Evolutionary conservation across 2,888 invertebrate species (phyloP).

Genomic region (Cheilosia variabilis): DNA sequence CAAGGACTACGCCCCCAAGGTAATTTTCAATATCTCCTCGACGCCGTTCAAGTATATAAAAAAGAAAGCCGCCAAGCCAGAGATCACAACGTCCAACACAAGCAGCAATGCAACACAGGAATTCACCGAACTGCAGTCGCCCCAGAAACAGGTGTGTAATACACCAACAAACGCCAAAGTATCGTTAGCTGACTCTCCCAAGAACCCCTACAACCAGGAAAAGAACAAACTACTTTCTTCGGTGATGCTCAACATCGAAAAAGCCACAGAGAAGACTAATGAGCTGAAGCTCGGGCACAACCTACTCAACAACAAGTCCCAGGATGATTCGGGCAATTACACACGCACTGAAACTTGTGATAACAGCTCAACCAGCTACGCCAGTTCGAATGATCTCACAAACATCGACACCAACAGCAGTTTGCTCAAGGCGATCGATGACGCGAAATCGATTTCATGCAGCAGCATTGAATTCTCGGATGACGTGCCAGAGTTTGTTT

Average conservation of each 20-base stretch:
- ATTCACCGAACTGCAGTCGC: conserved; percentile 57
- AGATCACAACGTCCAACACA: conserved; percentile 50
- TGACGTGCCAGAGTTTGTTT: conserved; percentile 84
- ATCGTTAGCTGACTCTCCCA: conserved; percentile 74
- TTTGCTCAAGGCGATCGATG: conserved; percentile 75
- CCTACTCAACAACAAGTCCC: conserved; percentile 41
- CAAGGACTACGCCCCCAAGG: conserved; percentile 78
- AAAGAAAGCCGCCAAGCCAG: conserved; percentile 67
- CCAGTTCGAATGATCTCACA: conserved; percentile 80
- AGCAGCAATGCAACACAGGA: conserved; percentile 51
- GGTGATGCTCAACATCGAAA: conserved; percentile 79
- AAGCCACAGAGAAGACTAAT: conserved; percentile 79
- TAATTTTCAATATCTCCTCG: conserved; percentile 78
- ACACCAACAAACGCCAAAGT: conserved; percentile 47
- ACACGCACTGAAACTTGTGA: conserved; percentile 80
- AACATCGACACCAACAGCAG: conserved; percentile 78
- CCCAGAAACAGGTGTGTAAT: conserved; percentile 45
- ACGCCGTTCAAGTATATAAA: conserved; percentile 78
- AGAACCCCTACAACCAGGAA: conserved; percentile 74
- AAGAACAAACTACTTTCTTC: conserved; percentile 78
- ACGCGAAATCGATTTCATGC: conserved; percentile 78
- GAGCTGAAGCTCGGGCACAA: conserved; percentile 70
- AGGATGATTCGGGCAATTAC: conserved; percentile 82
- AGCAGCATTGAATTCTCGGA: conserved; percentile 79
- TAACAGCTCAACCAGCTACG: conserved; percentile 78